These are phyloP conservation scores for Glaucidium brasilianum DNA, from an alignment of 2,113 vertebrate genomes.

Conservation along the genomic window DNA sequence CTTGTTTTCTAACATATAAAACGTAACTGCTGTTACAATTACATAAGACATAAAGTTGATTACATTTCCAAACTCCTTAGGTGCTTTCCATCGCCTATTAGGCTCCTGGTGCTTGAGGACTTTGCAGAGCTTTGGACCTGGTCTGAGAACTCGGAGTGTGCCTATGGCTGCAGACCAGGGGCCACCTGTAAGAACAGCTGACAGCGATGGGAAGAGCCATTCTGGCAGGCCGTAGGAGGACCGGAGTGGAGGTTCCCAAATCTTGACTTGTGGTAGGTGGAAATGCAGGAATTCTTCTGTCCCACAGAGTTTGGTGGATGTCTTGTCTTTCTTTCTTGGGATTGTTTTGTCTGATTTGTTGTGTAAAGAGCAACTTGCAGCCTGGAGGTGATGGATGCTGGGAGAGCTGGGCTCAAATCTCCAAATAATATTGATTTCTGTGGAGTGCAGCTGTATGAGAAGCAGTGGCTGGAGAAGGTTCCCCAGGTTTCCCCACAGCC, in stretches of 20 bases:
- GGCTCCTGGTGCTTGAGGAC: not conserved
- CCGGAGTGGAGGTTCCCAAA: not conserved
- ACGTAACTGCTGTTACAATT: fast-evolving
- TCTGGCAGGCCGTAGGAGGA: not conserved
- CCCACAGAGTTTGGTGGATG: not conserved
- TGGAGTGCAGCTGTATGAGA: not conserved
- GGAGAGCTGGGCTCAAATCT: not conserved
- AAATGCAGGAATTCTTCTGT: fast-evolving
- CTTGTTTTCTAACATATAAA: not conserved
- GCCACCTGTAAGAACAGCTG: not conserved
- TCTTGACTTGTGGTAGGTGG: not conserved
- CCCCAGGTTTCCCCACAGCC: not conserved
- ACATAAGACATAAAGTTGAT: not conserved
- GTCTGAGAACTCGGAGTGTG: fast-evolving
- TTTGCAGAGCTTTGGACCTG: not conserved
- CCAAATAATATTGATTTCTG: not conserved
- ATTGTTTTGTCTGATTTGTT: not conserved
- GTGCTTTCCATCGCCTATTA: not conserved
- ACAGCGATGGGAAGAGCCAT: fast-evolving
- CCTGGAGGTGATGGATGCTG: fast-evolving
- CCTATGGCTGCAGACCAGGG: fast-evolving
- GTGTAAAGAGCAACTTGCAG: not conserved
- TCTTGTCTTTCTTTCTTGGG: not conserved
- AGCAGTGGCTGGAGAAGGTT: not conserved
- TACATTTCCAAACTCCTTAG: not conserved